Evolutionary conservation across 2,797 vertebrate species (phyloP), one percentile per base, ranked within the genome.

Genomic region (Danio albolineatus): DNA sequence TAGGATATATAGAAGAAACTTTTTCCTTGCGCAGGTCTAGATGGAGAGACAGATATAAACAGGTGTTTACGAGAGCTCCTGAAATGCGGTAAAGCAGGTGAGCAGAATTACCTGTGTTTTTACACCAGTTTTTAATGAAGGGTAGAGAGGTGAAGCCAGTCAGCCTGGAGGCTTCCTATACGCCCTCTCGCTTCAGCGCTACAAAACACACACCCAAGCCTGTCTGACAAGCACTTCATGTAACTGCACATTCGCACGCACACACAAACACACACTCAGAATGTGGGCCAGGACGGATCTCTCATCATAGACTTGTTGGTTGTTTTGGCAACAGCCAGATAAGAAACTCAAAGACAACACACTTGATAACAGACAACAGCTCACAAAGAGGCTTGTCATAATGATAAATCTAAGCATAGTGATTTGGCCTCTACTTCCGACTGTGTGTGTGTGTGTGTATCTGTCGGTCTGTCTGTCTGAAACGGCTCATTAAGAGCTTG

Each of bases 241-340:
- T 90, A 92, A 90, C 89, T 90, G 86, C 82, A 88, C 84, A 73
- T 73, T 84, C 84, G 85, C 76, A 86, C 81, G 76, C 76, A 66
- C 75, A 84, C 46, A 62, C 76, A 43, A 44, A 44, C 48, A 17
- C 43, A 57, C 51, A 36, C 19, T 49, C 64, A 59, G 59, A 74
- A 84, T 80, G 64, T 71, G n/a, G 44, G 54, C 17, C 43, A 66
- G 51, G 17, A 73, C 14, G 4, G 65, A 69, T 82, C 78, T 73
- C 64, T 66, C 36, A 71, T 28, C 67, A 65, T 16, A 82, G 54
- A 61, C 10, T 39, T 54, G 62, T 39, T 76, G 81, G 85, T 80
- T 92, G 90, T 93, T 92, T 90, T 92, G 88, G 87, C 87, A 92
- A 92, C 89, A 91, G 81, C 46, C 82, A 79, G 83, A 84, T 83